A percentile compares a stretch with the other conserved stretches of the same genome.
Conservation (phyloP, 1,140 invertebrate genomes). For the Phenacoccus solenopsis region DNA sequence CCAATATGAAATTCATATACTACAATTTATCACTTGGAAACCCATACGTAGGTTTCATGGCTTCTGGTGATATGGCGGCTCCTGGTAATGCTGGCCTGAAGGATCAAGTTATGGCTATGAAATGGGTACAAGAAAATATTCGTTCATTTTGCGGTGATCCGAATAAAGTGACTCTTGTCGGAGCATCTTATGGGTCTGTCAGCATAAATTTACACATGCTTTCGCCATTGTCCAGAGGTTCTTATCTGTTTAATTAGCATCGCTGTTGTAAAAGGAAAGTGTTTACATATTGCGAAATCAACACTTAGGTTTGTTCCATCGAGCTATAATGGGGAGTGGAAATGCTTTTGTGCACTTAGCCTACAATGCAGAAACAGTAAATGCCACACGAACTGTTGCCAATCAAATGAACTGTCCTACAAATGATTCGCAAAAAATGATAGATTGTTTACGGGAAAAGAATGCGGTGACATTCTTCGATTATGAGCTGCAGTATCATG, state of each 20-base stretch:
- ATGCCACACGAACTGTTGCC: slow-evolving; percentile 53
- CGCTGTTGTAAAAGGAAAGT: background rate
- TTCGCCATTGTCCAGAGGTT: background rate
- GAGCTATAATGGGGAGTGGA: slow-evolving; percentile 35
- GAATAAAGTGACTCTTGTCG: slow-evolving; percentile 39
- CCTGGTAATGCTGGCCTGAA: background rate
- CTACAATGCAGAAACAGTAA: slow-evolving; percentile 45
- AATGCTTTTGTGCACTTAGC: slow-evolving; percentile 56
- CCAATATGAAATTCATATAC: no score
- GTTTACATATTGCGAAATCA: background rate
- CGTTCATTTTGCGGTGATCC: slow-evolving; percentile 44
- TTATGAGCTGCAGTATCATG: background rate
- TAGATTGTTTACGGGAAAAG: slow-evolving; percentile 48
- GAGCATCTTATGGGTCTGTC: slow-evolving; percentile 42
- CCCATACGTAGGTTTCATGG: background rate
- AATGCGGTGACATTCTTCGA: background rate
- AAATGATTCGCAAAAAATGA: slow-evolving; percentile 40
- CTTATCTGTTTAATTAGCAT: no score
- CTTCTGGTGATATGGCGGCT: background rate
- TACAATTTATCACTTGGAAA: no score
- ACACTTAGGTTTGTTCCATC: slow-evolving; percentile 21
- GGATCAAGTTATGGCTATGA: slow-evolving; percentile 40
- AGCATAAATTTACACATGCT: background rate
- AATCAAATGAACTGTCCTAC: slow-evolving; percentile 52
- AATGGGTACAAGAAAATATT: slow-evolving; percentile 48